Conservation (phyloP, 1,140 invertebrate genomes). For the Carcinoscorpius rotundicauda region DNA sequence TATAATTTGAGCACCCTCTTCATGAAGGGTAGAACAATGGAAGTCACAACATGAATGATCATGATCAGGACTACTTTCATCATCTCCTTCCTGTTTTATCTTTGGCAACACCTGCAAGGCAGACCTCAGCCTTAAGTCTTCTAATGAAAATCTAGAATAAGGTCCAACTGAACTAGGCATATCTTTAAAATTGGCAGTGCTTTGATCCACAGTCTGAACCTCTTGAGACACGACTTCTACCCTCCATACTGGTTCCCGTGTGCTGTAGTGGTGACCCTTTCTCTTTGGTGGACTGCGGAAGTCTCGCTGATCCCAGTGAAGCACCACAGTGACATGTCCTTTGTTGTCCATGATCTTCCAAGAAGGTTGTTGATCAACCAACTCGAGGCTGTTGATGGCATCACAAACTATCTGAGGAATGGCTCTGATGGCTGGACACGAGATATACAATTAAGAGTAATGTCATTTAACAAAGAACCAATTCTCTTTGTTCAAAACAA, state of each 20-base stretch:
- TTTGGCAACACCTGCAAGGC: conserved; percentile 17
- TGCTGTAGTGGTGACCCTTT: conserved; percentile 3
- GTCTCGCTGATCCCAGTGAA: conserved; percentile 67
- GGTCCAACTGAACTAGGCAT: conserved; percentile 5
- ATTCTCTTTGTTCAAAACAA: no score
- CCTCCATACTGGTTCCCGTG: conserved; percentile 24
- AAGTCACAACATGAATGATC: conserved; percentile 64
- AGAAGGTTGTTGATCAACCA: conserved; percentile 85
- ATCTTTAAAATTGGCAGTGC: conserved; percentile 9
- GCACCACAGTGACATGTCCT: conserved; percentile 78
- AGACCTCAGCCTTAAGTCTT: conserved; percentile 19
- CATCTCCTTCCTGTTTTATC: no score
- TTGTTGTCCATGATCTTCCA: conserved; percentile 96
- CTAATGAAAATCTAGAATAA: conserved; percentile 23
- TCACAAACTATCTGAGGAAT: conserved; percentile 93
- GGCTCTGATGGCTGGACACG: conserved; percentile 59
- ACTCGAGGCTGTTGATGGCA: conserved; percentile 78
- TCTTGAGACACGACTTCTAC: conserved; percentile 16
- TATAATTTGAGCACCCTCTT: conserved; percentile 74
- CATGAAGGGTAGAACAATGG: conserved; percentile 83
- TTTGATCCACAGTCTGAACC: conserved; percentile 8
- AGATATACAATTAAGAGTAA: background rate
- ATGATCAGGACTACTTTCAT: no score
- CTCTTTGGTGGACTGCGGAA: background rate
- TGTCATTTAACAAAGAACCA: no score